phyloP scores from a whole-genome alignment of 1,140 invertebrate genomes.

The Lasioglossum albipes region DNA sequence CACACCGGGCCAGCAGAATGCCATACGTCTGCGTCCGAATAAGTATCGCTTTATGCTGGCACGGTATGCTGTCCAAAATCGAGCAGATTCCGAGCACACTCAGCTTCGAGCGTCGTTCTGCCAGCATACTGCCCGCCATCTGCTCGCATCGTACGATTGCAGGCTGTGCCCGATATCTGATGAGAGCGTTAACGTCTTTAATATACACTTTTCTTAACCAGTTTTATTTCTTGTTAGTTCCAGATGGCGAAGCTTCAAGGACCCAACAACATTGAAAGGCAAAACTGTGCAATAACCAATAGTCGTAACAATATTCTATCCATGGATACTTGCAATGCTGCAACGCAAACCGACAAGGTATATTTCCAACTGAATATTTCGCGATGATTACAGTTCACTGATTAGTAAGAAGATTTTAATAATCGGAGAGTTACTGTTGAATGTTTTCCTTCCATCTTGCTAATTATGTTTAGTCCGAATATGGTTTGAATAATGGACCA shows the following conservation, averaged over 20 bases:
- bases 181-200: too few species aligned
- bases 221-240: slow-evolving; percentile 60
- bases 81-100: too few species aligned
- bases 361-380: slow-evolving; percentile 3
- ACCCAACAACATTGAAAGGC: slow-evolving; percentile 66
- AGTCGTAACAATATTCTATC: slow-evolving; percentile 55
- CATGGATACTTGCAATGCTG: slow-evolving; percentile 82
- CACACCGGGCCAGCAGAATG: too few species aligned
- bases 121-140: too few species aligned
- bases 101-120: too few species aligned
- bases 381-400: background rate
- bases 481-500: background rate
- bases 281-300: slow-evolving; percentile 54
- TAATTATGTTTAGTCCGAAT: background rate
- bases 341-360: slow-evolving; percentile 88
- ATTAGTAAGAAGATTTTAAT: background rate
- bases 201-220: too few species aligned
- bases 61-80: too few species aligned
- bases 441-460: slow-evolving; percentile 2
- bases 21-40: too few species aligned
- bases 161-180: too few species aligned
- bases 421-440: background rate
- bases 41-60: too few species aligned
- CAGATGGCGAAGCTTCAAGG: slow-evolving; percentile 75
- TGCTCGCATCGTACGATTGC: too few species aligned